Base-by-base conservation (phyloP, 1,140 invertebrate genomes). In the Brevipalpus yothersi region DNA sequence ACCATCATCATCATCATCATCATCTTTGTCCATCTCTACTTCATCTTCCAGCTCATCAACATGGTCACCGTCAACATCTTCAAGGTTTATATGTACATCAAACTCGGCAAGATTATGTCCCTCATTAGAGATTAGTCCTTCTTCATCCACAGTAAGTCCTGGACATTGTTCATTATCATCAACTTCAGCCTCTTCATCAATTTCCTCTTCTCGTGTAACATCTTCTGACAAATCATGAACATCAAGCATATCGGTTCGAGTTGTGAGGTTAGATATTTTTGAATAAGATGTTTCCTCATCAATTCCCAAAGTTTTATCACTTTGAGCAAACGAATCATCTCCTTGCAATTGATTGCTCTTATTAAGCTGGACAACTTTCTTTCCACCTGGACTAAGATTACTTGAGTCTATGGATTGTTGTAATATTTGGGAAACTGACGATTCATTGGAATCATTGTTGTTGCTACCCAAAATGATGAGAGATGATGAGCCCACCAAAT, bases 1-100 rank as follows among this genome's bases (percentile, higher is more conserved):
- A n/a, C 21, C 49, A 51, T 51, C 49, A 51, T 51, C 70, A 15
- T 81, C 82, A 1, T 82, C 83, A 1, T 82, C 84, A 13, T 66
- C 71, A 72, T 8, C 79, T 54, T 79, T 80, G 15, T 76, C 78
- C 63, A 73, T 74, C 58, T 72, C 74, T 66, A 78, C 77, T 10
- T 56, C 56, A 40, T 60, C 63, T 19, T 63, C 61, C 39, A 61
- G 61, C 42, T 64, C 63, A 19, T 65, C 62, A 12, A 53, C 56
- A 45, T 42, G 39, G 17, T 49, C 41, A 42, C 42, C 39, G n/a
- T 56, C 40, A 60, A 7, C 23, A 42, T 51, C 49, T 3, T 19
- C 49, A 17, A 51, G 12, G n/a, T 51, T 19, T 19, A n/a, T 51
- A 51, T 51, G 12, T n/a, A n/a, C 10, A 51, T 51, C 21, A 51